Conservation (phyloP, 2,113 vertebrate genomes). For the Pavo muticus region DNA sequence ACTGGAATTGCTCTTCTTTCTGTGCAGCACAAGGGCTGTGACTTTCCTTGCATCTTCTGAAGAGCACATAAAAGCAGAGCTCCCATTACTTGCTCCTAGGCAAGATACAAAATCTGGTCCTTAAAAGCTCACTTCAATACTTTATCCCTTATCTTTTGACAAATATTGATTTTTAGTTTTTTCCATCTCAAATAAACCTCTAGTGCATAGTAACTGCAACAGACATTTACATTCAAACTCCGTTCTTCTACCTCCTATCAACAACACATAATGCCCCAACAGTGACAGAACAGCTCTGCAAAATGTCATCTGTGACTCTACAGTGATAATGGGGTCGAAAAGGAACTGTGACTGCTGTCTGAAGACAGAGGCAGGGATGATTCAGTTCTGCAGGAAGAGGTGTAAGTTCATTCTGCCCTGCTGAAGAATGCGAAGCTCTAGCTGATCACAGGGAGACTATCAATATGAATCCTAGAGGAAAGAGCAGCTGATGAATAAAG, state of each 20-base stretch:
- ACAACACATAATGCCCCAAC: not conserved
- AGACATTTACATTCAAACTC: not conserved
- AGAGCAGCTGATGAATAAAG: not conserved
- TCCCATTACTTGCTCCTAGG: not conserved
- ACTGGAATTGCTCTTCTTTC: not conserved
- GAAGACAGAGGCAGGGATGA: not conserved
- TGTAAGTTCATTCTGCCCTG: not conserved
- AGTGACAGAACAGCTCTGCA: not conserved
- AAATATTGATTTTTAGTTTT: not conserved
- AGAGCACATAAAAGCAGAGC: not conserved
- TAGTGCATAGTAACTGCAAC: not conserved
- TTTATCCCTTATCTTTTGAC: not conserved
- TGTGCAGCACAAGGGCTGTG: not conserved
- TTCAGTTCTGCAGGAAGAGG: not conserved
- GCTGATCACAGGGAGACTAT: not conserved
- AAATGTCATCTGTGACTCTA: not conserved
- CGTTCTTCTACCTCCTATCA: not conserved
- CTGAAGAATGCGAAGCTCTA: not conserved
- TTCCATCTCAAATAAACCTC: not conserved
- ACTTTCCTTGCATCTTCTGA: not conserved
- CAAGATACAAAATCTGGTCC: not conserved
- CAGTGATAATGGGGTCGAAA: not conserved
- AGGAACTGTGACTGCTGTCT: not conserved
- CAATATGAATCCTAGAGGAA: accelerated
- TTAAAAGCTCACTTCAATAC: not conserved